Percentiles rank a stretch among this genome's conserved stretches.
Conservation (phyloP, 2,113 vertebrate species). For the Falcunculus frontatus region DNA sequence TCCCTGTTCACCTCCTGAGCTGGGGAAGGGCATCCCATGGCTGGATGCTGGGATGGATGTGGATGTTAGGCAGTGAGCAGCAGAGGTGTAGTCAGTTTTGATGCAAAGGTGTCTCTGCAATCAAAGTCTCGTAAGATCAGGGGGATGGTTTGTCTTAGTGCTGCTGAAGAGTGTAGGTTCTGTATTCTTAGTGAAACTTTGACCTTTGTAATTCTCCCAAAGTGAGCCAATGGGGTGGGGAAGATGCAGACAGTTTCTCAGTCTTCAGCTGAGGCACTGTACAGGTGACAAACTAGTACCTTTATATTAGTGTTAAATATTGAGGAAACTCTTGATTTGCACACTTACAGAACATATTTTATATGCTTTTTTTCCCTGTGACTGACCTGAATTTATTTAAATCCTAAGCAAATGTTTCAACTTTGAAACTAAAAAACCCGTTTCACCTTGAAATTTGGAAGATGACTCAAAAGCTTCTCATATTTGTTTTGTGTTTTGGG, state of each 20-base stretch:
- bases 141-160: neutral
- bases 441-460: neutral
- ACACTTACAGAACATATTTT: neutral
- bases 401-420: neutral
- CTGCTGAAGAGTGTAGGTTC: neutral
- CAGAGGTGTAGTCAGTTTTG: neutral
- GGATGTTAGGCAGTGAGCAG: neutral
- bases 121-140: neutral
- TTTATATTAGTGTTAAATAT: neutral
- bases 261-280: neutral
- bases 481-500: neutral
- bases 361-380: neutral
- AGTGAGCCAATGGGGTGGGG: neutral
- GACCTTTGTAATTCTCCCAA: neutral
- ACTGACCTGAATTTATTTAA: neutral
- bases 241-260: neutral
- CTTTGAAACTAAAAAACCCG: neutral
- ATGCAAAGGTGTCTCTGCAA: fast-evolving
- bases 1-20: neutral
- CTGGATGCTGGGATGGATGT: neutral
- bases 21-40: neutral
- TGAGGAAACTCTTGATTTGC: neutral
- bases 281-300: neutral
- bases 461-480: neutral
- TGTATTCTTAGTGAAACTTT: neutral